A percentile compares a stretch with the other conserved stretches of the same genome.
Conservation (phyloP, 2,797 vertebrate species). For the Tarsius wallacei region DNA sequence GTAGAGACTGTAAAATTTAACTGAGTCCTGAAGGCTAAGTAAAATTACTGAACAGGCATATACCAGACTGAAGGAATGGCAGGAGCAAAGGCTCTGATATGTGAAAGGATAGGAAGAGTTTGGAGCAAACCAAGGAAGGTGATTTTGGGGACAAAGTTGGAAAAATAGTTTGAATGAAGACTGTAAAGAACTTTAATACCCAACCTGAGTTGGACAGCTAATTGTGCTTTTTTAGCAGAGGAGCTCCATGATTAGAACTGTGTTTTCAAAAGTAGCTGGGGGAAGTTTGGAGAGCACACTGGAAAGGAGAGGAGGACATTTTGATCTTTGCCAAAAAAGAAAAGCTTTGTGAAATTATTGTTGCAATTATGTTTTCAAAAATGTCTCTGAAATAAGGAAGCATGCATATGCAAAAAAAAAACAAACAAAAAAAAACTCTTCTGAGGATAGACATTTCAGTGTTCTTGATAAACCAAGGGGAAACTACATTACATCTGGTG, state of each 20-base stretch:
- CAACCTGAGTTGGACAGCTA: background rate
- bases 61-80: background rate
- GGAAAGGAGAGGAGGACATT: background rate
- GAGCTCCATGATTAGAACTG: background rate
- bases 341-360: conserved; percentile 29
- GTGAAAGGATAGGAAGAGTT: background rate
- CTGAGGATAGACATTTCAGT: background rate
- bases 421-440: background rate
- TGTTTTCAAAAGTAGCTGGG: background rate
- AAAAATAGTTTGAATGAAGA: background rate
- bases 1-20: background rate
- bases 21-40: background rate
- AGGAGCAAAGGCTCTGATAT: background rate
- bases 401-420: background rate
- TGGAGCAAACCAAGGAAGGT: background rate
- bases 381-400: conserved; percentile 18
- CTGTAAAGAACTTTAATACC: background rate
- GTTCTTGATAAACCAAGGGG: background rate
- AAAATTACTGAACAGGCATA: background rate
- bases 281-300: background rate
- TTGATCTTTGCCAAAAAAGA: background rate
- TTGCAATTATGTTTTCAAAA: conserved; percentile 34
- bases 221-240: background rate
- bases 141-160: background rate
- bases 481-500: rapidly evolving